Conservation (phyloP, 2,113 vertebrate genomes). For the Ictalurus punctatus region DNA sequence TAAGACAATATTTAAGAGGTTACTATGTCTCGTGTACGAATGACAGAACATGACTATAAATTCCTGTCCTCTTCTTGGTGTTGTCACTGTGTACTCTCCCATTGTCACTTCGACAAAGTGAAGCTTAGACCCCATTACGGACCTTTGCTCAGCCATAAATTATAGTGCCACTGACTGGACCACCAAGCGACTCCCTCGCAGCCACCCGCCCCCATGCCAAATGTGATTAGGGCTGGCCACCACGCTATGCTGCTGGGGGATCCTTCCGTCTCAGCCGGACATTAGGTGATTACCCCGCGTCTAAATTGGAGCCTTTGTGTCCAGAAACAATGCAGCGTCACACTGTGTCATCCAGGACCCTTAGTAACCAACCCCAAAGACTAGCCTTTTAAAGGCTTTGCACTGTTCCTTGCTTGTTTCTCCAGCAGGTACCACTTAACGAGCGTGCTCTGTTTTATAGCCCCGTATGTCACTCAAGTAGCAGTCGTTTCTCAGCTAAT, state of each 20-base stretch:
- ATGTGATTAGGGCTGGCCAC: conserved; percentile 59
- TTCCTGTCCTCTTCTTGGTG: conserved; percentile 25
- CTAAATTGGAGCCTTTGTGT: conserved; percentile 72
- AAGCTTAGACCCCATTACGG: conserved; percentile 10
- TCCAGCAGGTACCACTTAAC: conserved; percentile 68
- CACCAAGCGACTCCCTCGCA: conserved; percentile 64
- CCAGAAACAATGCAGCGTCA: conserved; percentile 67
- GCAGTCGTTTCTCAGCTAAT: conserved; percentile 37
- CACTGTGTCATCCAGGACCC: conserved; percentile 66
- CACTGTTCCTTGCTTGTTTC: conserved; percentile 57
- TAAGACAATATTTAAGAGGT: not conserved
- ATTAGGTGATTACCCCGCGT: conserved; percentile 65
- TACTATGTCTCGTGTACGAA: not conserved
- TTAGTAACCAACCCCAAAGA: conserved; percentile 67
- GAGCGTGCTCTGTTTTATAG: conserved; percentile 64
- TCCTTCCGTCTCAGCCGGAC: conserved; percentile 58
- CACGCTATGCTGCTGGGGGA: conserved; percentile 64
- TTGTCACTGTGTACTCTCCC: not conserved
- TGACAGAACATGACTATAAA: not conserved
- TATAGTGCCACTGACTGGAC: conserved; percentile 63
- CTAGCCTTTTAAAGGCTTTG: conserved; percentile 60
- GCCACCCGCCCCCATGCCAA: conserved; percentile 52
- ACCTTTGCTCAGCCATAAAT: conserved; percentile 65
- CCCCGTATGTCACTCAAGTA: conserved; percentile 52
- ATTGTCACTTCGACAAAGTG: conserved; percentile 37